Conservation (phyloP, 2,888 invertebrate genomes). For the Oithona nana region DNA sequence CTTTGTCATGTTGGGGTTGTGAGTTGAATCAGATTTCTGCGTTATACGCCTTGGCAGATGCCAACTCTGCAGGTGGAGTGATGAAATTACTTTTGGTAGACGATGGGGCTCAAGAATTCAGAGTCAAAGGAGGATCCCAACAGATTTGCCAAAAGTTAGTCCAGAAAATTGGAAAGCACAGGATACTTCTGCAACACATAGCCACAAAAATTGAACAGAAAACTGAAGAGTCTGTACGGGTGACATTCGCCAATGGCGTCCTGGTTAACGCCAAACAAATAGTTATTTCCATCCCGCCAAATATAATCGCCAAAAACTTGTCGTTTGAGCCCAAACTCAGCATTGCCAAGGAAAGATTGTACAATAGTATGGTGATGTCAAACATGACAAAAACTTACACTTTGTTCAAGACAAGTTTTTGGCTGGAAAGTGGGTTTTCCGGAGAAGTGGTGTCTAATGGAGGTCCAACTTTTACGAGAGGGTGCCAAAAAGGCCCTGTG, state of each 20-base stretch:
- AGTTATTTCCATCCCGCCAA: conserved; percentile 19
- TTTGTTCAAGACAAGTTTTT: conserved; percentile 23
- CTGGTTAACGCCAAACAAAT: conserved; percentile 23
- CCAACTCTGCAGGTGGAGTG: conserved; percentile 21
- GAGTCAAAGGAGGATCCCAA: conserved; percentile 27
- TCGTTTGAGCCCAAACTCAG: conserved; percentile 25
- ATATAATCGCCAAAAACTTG: conserved; percentile 20
- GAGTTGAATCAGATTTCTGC: conserved; percentile 22
- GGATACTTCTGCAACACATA: conserved; percentile 24
- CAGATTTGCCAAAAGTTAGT: conserved; percentile 28
- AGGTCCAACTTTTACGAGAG: conserved; percentile 24
- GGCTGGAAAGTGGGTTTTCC: conserved; percentile 26
- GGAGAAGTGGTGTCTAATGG: conserved; percentile 26
- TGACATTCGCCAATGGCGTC: conserved; percentile 24
- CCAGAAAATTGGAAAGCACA: conserved; percentile 25
- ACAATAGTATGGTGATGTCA: conserved; percentile 24
- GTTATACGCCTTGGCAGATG: conserved; percentile 24
- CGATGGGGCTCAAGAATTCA: conserved; percentile 26
- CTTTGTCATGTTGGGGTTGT: conserved; percentile 20
- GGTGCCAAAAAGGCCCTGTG: conserved; percentile 25
- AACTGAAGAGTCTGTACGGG: conserved; percentile 21
- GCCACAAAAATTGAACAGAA: conserved; percentile 25
- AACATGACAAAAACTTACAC: background rate
- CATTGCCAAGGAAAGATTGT: conserved; percentile 23
- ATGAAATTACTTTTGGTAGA: conserved; percentile 21